A percentile compares a stretch with the other conserved stretches of the same genome.
Conservation (phyloP, 2,888 invertebrate genomes). For the Platypus cylindrus region DNA sequence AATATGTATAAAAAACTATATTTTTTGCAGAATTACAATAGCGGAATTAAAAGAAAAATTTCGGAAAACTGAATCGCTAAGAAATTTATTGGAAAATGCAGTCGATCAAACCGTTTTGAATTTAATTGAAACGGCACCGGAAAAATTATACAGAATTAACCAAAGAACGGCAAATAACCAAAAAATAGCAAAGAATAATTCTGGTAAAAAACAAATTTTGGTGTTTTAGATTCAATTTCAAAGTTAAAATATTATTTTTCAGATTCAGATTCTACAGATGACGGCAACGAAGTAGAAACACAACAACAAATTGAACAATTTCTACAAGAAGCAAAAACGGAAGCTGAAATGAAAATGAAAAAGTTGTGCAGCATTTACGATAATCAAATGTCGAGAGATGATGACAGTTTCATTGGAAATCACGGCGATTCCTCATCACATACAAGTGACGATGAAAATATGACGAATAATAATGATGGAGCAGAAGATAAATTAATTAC, state of each 20-base stretch:
- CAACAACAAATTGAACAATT: neutral
- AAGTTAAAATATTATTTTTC: neutral
- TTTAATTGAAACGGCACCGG: neutral
- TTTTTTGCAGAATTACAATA: conserved; percentile 3
- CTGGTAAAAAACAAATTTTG: conserved; percentile 1
- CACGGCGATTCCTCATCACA: too few relatives aligned
- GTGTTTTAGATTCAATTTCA: neutral
- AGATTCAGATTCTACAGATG: neutral
- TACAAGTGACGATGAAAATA: too few relatives aligned
- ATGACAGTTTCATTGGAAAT: too few relatives aligned
- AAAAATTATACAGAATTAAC: too few relatives aligned
- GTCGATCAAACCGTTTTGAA: neutral
- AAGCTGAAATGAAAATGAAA: neutral
- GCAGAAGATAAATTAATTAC: too few relatives aligned
- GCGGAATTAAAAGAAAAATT: conserved; percentile 5
- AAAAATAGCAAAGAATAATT: neutral
- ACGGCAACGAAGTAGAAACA: neutral
- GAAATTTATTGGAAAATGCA: neutral
- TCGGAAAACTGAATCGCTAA: neutral
- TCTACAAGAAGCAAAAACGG: neutral
- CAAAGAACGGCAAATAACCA: neutral
- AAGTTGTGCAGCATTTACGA: too few relatives aligned
- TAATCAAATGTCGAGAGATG: too few relatives aligned
- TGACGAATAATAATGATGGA: too few relatives aligned
- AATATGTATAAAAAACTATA: too few relatives aligned